Evolutionary conservation across 23 tunicate species (phyloP).

Genomic region (Clavelina lepadiformis): DNA sequence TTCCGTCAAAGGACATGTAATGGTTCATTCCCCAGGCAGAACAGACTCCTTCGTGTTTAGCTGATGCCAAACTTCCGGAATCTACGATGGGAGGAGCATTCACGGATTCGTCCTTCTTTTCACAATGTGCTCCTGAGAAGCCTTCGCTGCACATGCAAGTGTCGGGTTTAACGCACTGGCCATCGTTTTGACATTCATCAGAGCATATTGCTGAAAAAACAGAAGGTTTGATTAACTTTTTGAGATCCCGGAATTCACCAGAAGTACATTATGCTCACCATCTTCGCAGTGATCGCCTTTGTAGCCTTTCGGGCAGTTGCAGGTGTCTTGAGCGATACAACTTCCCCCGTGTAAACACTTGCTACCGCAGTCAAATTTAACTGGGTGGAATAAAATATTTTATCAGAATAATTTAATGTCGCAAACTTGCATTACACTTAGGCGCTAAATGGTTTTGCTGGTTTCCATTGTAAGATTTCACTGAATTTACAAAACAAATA

Average conservation of each 20-base stretch:
- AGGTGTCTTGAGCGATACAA: constrained; percentile 18
- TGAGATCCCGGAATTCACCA: background rate
- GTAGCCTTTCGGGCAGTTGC: constrained; percentile 40
- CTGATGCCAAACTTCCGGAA: background rate
- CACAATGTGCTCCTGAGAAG: constrained; percentile 32
- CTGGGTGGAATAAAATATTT: constrained; percentile 3
- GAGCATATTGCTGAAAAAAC: constrained; percentile 46
- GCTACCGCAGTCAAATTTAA: constrained; percentile 5
- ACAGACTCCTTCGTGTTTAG: constrained; percentile 15
- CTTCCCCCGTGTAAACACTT: constrained; percentile 26
- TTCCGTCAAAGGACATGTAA: constrained; percentile 48
- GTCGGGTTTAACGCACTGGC: constrained; percentile 34
- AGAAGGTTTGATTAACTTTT: background rate
- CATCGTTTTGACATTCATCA: constrained; percentile 36
- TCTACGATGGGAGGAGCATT: constrained; percentile 1
- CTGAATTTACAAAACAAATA: too few species aligned
- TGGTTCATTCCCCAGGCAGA: constrained; percentile 21
- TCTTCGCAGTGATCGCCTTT: constrained; percentile 34
- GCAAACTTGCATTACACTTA: too few species aligned
- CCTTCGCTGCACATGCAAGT: constrained; percentile 32
- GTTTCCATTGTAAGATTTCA: too few species aligned
- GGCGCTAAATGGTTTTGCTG: too few species aligned
- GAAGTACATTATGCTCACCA: constrained; percentile 13
- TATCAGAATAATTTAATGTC: background rate
- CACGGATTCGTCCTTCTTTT: background rate